Conservation (phyloP, 2,113 vertebrate genomes). For the Calidris pygmaea region DNA sequence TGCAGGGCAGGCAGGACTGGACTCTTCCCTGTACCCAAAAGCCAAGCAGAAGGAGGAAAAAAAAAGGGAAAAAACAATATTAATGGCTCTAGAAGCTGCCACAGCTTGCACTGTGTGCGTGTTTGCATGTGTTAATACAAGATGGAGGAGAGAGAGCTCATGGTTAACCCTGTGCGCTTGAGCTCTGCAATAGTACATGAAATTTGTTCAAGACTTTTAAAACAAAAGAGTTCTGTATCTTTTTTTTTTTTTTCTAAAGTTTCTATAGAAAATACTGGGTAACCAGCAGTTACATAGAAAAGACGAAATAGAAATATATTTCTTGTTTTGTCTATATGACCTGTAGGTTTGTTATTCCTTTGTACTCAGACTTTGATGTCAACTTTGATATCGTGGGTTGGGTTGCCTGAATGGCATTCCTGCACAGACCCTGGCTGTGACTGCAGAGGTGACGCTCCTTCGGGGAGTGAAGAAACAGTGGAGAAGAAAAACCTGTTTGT, state of each 20-base stretch:
- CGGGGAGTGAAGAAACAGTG: background rate
- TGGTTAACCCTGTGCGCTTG: background rate
- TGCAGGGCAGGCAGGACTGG: background rate
- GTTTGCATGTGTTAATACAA: rapidly evolving
- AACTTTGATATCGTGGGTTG: background rate
- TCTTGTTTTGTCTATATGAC: background rate
- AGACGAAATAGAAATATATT: background rate
- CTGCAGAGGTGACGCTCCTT: background rate
- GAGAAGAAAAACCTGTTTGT: background rate
- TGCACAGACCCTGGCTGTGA: background rate
- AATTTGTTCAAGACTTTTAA: background rate
- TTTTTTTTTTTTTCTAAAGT: background rate
- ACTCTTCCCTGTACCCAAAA: background rate
- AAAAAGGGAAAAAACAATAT: background rate
- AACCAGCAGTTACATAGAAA: background rate
- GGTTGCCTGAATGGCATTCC: background rate
- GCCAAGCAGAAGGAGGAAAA: background rate
- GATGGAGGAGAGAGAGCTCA: background rate
- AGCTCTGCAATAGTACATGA: background rate
- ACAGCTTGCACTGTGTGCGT: rapidly evolving
- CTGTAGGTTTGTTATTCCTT: background rate
- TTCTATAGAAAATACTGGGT: background rate
- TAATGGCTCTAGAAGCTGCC: background rate
- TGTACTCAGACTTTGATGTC: background rate
- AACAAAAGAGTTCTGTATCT: background rate